Percentiles rank a stretch among this genome's conserved stretches.
Conservation (phyloP, 2,888 invertebrate genomes). For the Xanthia icteritia region DNA sequence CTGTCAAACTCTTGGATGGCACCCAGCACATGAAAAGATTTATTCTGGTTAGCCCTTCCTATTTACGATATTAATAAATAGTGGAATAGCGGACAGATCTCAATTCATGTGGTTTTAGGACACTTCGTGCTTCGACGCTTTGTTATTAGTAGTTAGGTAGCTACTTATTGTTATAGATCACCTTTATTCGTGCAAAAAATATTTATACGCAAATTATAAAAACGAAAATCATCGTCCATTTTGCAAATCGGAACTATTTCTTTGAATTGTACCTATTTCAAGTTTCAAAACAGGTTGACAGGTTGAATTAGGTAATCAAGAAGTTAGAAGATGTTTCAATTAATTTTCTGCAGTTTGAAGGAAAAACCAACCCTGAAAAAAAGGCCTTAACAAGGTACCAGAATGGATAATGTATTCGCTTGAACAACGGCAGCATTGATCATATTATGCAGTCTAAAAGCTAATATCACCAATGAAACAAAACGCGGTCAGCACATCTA, state of each 20-base stretch:
- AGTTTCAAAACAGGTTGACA: not conserved
- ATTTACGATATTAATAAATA: slow-evolving; percentile 48
- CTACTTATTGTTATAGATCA: not conserved
- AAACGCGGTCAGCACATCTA: too few species aligned
- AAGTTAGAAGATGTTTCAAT: not conserved
- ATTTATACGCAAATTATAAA: not conserved
- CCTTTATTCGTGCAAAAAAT: too few species aligned
- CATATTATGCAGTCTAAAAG: not conserved
- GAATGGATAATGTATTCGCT: not conserved
- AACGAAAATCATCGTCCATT: not conserved
- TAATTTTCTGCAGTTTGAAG: not conserved
- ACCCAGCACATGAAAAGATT: slow-evolving; percentile 73
- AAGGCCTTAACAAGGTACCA: not conserved
- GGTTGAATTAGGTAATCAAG: not conserved
- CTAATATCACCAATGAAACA: too few species aligned
- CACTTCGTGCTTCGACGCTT: not conserved
- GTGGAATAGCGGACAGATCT: slow-evolving; percentile 18
- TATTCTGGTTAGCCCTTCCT: slow-evolving; percentile 73
- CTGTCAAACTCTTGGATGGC: slow-evolving; percentile 77
- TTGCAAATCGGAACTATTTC: not conserved
- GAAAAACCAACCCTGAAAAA: not conserved
- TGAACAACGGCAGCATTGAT: not conserved
- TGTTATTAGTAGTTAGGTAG: not conserved
- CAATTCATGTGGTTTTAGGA: slow-evolving; percentile 4
- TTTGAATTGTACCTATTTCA: not conserved